Conservation (phyloP, 1,140 invertebrate genomes). For the Eubasilissa regina region DNA sequence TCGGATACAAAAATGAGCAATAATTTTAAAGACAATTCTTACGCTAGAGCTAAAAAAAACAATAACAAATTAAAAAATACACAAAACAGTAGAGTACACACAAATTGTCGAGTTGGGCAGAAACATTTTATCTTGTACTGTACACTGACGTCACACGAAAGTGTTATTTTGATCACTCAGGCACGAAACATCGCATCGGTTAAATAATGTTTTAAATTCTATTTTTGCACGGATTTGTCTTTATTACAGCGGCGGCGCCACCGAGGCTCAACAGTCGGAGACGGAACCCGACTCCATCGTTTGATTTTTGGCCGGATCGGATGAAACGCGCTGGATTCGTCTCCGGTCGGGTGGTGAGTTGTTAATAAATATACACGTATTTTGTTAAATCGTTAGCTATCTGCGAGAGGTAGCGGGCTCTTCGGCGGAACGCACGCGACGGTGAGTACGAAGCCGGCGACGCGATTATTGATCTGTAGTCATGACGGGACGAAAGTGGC, state of each 20-base stretch:
- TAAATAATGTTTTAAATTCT: too few species aligned
- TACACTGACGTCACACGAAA: background rate
- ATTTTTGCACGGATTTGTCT: too few species aligned
- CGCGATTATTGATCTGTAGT: slow-evolving; percentile 33
- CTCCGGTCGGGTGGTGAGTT: too few species aligned
- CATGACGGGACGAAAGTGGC: background rate
- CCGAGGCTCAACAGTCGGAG: too few species aligned
- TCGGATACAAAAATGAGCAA: too few species aligned
- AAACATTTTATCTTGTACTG: too few species aligned
- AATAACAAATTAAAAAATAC: background rate
- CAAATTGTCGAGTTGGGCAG: too few species aligned
- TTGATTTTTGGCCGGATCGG: too few species aligned
- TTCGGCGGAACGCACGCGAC: background rate
- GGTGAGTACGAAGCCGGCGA: slow-evolving; percentile 7
- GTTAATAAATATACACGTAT: too few species aligned
- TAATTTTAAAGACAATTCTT: background rate
- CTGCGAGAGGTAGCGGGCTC: background rate
- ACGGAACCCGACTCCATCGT: too few species aligned
- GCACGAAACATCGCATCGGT: background rate
- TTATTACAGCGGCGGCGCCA: too few species aligned
- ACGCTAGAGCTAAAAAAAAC: background rate
- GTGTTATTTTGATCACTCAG: background rate
- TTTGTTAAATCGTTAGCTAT: background rate
- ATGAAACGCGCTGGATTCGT: too few species aligned
- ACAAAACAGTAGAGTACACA: background rate